phyloP scores from a whole-genome alignment of 2,888 invertebrate genomes.

The Thymelicus acteon region DNA sequence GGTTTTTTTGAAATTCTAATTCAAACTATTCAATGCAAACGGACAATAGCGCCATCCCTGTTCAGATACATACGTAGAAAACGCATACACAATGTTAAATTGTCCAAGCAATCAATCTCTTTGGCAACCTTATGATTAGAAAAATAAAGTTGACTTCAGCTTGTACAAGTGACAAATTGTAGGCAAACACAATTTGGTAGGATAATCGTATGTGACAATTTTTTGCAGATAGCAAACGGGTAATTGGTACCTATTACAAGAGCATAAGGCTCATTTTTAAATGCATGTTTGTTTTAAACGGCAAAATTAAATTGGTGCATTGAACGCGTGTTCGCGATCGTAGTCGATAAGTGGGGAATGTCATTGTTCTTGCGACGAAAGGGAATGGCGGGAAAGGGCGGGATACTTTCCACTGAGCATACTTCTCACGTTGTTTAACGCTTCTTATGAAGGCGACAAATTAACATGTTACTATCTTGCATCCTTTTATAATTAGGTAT shows the following conservation, averaged over 20 bases:
- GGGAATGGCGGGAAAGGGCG: constrained; percentile 57
- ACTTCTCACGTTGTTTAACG: constrained; percentile 54
- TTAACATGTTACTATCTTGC: constrained; percentile 19
- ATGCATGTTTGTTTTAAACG: neutral
- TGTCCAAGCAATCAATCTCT: neutral
- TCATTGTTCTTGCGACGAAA: constrained; percentile 56
- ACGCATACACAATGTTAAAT: neutral
- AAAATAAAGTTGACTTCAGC: constrained; percentile 25
- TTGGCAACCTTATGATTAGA: neutral
- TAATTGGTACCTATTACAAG: neutral
- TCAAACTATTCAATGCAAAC: neutral
- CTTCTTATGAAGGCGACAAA: constrained; percentile 43
- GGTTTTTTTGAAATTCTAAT: neutral
- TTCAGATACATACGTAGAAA: neutral
- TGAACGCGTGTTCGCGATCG: constrained; percentile 51
- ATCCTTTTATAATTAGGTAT: no score
- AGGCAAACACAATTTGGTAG: constrained; percentile 29
- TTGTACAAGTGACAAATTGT: constrained; percentile 24
- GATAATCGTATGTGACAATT: constrained; percentile 16
- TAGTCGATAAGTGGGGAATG: constrained; percentile 52
- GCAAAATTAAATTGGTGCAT: constrained; percentile 4
- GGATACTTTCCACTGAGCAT: constrained; percentile 50
- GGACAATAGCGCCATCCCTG: neutral
- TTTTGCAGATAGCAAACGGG: neutral
- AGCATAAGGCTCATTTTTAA: constrained; percentile 4